Conservation (phyloP, 2,113 vertebrate genomes). For the Menura novaehollandiae region DNA sequence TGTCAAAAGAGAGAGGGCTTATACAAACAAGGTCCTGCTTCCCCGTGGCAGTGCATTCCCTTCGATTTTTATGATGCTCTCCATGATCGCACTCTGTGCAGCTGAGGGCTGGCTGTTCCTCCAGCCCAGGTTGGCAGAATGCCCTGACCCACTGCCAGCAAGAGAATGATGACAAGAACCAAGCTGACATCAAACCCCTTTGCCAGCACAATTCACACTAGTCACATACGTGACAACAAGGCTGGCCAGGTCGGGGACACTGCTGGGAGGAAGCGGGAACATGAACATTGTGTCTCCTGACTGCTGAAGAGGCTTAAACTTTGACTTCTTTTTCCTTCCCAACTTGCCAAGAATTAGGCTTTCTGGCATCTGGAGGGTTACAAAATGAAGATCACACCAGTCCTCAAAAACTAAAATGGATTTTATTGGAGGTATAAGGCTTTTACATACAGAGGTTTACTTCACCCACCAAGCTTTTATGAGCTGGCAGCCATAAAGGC, state of each 20-base stretch:
- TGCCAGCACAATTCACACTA: background rate
- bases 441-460: background rate
- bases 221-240: background rate
- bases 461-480: background rate
- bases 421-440: background rate
- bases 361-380: background rate
- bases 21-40: background rate
- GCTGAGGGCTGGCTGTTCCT: background rate
- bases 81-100: background rate
- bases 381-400: background rate
- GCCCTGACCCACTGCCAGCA: background rate
- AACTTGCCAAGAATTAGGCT: background rate
- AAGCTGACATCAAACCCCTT: background rate
- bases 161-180: background rate
- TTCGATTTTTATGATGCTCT: background rate
- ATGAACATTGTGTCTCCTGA: background rate
- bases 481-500: background rate
- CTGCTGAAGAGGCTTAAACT: background rate
- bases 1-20: background rate
- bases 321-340: background rate
- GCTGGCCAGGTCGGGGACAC: fast-evolving
- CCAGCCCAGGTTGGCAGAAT: background rate
- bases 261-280: background rate
- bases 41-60: background rate
- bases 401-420: background rate